phyloP scores from a whole-genome alignment of 2,888 invertebrate genomes.

The Andrena flavipes region DNA sequence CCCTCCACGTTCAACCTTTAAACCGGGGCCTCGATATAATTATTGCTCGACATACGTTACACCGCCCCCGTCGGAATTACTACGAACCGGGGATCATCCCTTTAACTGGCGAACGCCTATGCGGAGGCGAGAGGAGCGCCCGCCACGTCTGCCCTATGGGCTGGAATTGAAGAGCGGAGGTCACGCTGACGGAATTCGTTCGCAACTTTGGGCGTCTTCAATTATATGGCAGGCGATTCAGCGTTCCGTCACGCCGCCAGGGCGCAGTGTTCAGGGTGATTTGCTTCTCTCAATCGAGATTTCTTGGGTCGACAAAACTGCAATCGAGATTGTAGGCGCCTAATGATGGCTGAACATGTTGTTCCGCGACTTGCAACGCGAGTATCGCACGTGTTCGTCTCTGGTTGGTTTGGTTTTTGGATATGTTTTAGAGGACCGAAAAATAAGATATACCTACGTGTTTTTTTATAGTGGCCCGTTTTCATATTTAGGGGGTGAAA shows the following conservation, averaged over 20 bases:
- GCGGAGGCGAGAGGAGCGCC: slow-evolving; percentile 11
- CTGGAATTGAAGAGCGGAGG: slow-evolving; percentile 79
- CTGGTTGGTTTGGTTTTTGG: no score
- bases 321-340: no score
- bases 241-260: slow-evolving; percentile 2
- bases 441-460: no score
- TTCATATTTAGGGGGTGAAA: no score
- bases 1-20: slow-evolving; percentile 58
- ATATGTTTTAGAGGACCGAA: no score
- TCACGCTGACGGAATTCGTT: slow-evolving; percentile 77
- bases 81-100: slow-evolving; percentile 58
- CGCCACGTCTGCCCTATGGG: slow-evolving; percentile 69
- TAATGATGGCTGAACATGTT: no score
- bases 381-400: no score
- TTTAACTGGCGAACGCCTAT: slow-evolving; percentile 46
- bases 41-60: slow-evolving; percentile 80
- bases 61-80: slow-evolving; percentile 40
- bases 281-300: neutral
- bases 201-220: slow-evolving; percentile 80
- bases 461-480: no score
- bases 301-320: neutral
- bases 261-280: neutral
- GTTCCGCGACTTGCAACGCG: no score
- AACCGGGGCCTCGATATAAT: slow-evolving; percentile 76
- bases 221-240: slow-evolving; percentile 72